Conservation (phyloP, 2,797 vertebrate species). For the Falco concolor region DNA sequence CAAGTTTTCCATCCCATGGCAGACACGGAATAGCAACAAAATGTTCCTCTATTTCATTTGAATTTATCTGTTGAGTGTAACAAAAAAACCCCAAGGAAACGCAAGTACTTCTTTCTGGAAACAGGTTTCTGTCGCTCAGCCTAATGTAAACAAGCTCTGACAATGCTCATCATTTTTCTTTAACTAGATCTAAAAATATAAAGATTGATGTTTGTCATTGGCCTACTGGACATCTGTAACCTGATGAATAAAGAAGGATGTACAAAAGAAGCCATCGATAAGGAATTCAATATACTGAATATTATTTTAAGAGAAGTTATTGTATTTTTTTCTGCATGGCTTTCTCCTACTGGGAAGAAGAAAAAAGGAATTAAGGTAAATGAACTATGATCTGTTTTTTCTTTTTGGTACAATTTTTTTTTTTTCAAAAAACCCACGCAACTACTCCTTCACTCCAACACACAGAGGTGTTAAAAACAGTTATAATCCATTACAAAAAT, state of each 20-base stretch:
- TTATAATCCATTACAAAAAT: background rate
- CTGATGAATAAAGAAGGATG: background rate
- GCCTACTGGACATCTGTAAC: background rate
- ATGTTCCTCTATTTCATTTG: background rate
- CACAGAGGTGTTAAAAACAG: background rate
- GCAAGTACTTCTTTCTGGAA: background rate
- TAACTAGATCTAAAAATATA: conserved; percentile 2
- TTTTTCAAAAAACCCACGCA: background rate
- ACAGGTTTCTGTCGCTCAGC: background rate
- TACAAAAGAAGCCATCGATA: background rate
- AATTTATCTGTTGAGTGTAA: background rate
- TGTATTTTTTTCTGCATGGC: background rate
- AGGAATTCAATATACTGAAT: background rate
- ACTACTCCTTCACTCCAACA: background rate
- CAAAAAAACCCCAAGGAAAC: background rate
- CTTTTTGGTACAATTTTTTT: background rate
- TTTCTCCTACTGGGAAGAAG: background rate
- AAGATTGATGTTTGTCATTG: background rate
- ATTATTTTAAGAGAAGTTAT: background rate
- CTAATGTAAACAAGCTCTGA: background rate
- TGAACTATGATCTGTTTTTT: background rate
- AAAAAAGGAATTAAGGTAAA: background rate
- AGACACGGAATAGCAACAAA: background rate
- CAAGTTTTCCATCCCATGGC: background rate
- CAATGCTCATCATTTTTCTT: background rate